phyloP scores from a whole-genome alignment of 2,113 vertebrate genomes.

The Sylvilagus bachmani region DNA sequence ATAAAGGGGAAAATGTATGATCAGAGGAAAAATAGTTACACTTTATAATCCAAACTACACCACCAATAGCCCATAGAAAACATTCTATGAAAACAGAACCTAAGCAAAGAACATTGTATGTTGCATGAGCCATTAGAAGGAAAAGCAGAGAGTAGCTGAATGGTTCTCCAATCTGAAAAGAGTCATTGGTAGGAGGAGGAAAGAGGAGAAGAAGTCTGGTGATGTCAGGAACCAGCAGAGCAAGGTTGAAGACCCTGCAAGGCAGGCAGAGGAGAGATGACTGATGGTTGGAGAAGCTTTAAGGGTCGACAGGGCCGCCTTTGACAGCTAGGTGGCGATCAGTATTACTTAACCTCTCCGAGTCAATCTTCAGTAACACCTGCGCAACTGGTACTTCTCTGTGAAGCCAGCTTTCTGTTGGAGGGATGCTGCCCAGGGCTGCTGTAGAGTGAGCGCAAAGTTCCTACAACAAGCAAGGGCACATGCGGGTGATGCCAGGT shows the following conservation, averaged over 20 bases:
- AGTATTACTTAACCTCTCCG: background rate
- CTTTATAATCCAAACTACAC: background rate
- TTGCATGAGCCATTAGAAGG: fast-evolving
- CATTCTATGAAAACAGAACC: background rate
- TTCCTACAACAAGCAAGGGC: no score
- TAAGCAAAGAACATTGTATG: fast-evolving
- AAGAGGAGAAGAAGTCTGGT: background rate
- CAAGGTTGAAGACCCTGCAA: background rate
- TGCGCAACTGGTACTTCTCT: fast-evolving
- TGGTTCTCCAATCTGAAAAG: background rate
- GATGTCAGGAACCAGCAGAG: background rate
- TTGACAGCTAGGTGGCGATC: background rate
- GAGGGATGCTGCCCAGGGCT: background rate
- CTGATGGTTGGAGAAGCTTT: background rate
- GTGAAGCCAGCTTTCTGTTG: background rate
- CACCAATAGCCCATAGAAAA: no score
- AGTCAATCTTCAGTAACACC: background rate
- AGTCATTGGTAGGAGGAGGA: fast-evolving
- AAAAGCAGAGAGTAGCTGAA: fast-evolving
- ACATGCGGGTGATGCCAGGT: background rate
- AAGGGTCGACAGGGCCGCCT: background rate
- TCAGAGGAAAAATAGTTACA: background rate
- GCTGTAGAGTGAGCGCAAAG: background rate
- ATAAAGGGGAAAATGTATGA: background rate
- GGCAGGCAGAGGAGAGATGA: fast-evolving